phyloP scores from a whole-genome alignment of 2,113 vertebrate genomes.

The Psittacara wagleri region DNA sequence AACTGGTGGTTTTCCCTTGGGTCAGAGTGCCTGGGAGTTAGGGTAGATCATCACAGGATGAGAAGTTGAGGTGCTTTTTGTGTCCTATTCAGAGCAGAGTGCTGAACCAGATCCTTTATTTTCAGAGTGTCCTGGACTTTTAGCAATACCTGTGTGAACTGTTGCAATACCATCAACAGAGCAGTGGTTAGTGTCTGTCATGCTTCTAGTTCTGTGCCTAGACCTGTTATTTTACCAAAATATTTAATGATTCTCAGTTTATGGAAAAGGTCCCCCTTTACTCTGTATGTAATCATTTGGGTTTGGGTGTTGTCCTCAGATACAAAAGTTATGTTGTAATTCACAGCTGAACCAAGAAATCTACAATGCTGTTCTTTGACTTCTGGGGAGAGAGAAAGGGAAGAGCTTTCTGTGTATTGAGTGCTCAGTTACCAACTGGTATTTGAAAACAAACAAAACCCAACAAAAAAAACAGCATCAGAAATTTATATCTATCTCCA shows the following conservation, averaged over 20 bases:
- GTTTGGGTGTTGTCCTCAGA: not conserved
- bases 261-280: not conserved
- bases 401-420: not conserved
- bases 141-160: not conserved
- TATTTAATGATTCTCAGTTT: not conserved
- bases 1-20: not conserved
- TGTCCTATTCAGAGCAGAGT: not conserved
- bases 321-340: not conserved
- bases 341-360: not conserved
- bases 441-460: not conserved
- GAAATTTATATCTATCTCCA: not conserved
- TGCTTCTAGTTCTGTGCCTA: not conserved
- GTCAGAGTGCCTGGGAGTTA: not conserved
- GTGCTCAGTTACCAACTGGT: not conserved
- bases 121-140: not conserved
- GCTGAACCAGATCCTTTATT: not conserved
- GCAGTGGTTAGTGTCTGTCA: not conserved
- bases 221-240: not conserved
- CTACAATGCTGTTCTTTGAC: not conserved
- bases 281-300: not conserved
- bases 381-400: not conserved
- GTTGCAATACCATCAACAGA: not conserved
- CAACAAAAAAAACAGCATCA: not conserved
- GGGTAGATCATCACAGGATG: rapidly evolving
- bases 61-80: not conserved